A percentile compares a stretch with the other conserved stretches of the same genome.
These are phyloP conservation scores for Cyclophora albipunctata DNA, from an alignment of 2,888 invertebrate species.

Conservation along the genomic window DNA sequence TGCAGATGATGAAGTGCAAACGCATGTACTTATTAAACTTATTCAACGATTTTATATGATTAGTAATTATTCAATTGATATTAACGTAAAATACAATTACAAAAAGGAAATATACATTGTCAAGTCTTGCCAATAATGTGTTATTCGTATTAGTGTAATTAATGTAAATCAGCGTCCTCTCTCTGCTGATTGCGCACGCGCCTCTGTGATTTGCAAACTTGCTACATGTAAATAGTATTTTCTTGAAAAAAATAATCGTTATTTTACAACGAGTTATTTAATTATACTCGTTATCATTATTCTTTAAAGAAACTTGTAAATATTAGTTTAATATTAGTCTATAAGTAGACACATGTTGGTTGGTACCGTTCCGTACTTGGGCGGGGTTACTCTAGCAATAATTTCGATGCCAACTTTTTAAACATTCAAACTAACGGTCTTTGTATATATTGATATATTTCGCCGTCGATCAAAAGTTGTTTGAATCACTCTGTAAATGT, in stretches of 20 bases:
- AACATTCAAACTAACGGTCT: conserved; percentile 51
- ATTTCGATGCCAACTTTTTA: conserved; percentile 67
- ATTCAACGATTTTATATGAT: no score
- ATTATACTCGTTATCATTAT: conserved; percentile 50
- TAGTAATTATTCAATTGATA: no score
- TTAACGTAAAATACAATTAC: neutral
- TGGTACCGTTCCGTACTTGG: conserved; percentile 49
- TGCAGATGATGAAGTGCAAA: neutral
- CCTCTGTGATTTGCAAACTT: conserved; percentile 69
- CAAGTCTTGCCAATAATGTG: neutral
- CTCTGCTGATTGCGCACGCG: conserved; percentile 46
- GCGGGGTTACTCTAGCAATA: conserved; percentile 66
- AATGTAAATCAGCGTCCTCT: conserved; percentile 12
- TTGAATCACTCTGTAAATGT: conserved; percentile 25
- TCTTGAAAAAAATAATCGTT: conserved; percentile 60
- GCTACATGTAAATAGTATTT: conserved; percentile 58
- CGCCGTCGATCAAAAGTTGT: conserved; percentile 43
- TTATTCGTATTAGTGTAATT: neutral
- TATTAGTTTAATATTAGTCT: conserved; percentile 58
- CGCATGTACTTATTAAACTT: neutral
- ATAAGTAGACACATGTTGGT: conserved; percentile 65
- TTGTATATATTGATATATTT: conserved; percentile 60
- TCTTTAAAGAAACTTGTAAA: conserved; percentile 62
- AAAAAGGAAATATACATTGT: neutral
- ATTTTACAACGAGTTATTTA: conserved; percentile 56